These are phyloP conservation scores for Aselliscus stoliczkanus DNA, from an alignment of 2,797 vertebrate genomes.

Conservation along the genomic window DNA sequence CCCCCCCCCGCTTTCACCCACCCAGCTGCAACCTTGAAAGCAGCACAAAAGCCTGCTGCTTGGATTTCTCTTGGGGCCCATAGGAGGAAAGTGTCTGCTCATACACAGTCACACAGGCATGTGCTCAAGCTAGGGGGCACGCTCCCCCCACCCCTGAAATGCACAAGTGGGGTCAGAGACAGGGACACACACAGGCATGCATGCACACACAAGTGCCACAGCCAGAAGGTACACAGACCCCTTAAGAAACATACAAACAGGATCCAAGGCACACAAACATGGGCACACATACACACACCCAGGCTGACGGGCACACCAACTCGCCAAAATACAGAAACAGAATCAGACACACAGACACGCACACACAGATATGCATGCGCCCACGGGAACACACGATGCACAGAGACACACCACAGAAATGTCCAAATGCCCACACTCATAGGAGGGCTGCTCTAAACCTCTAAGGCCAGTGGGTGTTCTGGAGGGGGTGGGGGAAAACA, in stretches of 20 bases:
- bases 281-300: neutral
- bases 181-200: neutral
- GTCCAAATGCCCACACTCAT: neutral
- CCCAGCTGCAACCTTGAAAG: slow-evolving; percentile 75
- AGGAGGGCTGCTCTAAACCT: neutral
- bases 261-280: neutral
- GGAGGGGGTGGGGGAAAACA: too few relatives aligned
- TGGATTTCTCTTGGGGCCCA: slow-evolving; percentile 70
- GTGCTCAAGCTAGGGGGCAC: neutral
- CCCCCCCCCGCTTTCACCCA: slow-evolving; percentile 53
- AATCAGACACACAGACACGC: neutral
- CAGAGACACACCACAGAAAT: neutral
- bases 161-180: neutral
- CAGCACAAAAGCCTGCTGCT: slow-evolving; percentile 77
- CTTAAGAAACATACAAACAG: neutral
- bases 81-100: neutral
- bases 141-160: neutral
- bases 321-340: neutral
- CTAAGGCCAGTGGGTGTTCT: neutral
- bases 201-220: neutral
- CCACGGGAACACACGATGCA: neutral
- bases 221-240: neutral
- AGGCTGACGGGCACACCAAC: neutral
- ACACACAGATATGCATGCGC: neutral
- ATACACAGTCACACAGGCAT: neutral